These are phyloP conservation scores for Athetis lepigone DNA, from an alignment of 2,888 invertebrate genomes.

Conservation along the genomic window DNA sequence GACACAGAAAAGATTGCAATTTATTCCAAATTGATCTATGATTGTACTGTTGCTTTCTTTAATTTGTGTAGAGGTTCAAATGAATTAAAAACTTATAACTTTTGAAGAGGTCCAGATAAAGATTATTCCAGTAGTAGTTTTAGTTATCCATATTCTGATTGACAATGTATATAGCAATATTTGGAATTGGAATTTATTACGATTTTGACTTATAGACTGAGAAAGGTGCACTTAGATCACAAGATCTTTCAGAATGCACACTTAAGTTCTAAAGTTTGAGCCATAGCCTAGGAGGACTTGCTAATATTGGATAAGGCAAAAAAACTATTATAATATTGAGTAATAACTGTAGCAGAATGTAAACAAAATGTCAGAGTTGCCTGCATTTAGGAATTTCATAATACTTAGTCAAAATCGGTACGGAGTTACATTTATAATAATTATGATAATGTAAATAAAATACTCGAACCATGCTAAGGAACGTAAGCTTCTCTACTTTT, in stretches of 20 bases:
- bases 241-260: slow-evolving; percentile 15
- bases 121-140: slow-evolving; percentile 14
- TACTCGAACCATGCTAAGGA: slow-evolving; percentile 7
- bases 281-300: slow-evolving; percentile 56
- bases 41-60: slow-evolving; percentile 21
- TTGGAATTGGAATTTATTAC: background rate
- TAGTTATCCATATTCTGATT: slow-evolving; percentile 3
- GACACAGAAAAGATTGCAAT: slow-evolving; percentile 54
- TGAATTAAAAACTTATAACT: background rate
- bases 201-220: background rate
- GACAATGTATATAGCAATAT: background rate
- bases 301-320: slow-evolving; percentile 38
- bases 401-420: background rate
- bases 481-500: background rate
- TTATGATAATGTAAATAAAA: slow-evolving; percentile 45
- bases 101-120: slow-evolving; percentile 4
- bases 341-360: slow-evolving; percentile 8
- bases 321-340: slow-evolving; percentile 6
- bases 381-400: background rate
- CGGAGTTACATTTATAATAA: slow-evolving; percentile 4
- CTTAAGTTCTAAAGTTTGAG: slow-evolving; percentile 28
- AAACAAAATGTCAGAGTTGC: slow-evolving; percentile 5
- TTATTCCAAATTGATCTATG: slow-evolving; percentile 39
- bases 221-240: background rate
- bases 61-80: too few species aligned